Conservation (phyloP, 2,888 invertebrate genomes). For the Dysmachus trigonus region DNA sequence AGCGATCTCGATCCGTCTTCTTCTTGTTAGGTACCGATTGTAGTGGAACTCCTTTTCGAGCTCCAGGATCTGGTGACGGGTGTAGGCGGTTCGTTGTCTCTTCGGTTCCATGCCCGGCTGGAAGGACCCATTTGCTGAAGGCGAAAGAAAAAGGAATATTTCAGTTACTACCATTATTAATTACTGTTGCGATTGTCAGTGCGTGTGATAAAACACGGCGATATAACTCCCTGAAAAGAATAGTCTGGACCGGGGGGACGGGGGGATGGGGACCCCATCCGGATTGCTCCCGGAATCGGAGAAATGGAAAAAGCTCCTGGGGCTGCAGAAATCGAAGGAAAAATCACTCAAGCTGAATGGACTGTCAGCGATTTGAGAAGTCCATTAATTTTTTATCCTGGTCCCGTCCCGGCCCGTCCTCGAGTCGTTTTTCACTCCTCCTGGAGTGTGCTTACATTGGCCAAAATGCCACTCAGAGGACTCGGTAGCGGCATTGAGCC, state of each 20-base stretch:
- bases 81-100: conserved; percentile 95
- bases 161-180: conserved; percentile 56
- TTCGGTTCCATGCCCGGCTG: conserved; percentile 96
- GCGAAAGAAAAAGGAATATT: conserved; percentile 51
- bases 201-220: conserved; percentile 19
- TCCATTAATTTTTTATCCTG: conserved; percentile 52
- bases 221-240: not conserved
- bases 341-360: conserved; percentile 53
- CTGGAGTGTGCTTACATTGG: conserved; percentile 30
- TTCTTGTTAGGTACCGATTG: conserved; percentile 94
- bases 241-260: not conserved
- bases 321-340: conserved; percentile 51
- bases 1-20: conserved; percentile 96
- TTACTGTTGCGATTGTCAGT: conserved; percentile 18
- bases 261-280: not conserved
- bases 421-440: conserved; percentile 37
- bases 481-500: not conserved
- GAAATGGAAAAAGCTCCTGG: conserved; percentile 47
- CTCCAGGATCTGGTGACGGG: conserved; percentile 96
- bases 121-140: conserved; percentile 85
- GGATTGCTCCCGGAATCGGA: not conserved
- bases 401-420: not conserved
- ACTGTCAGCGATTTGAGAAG: conserved; percentile 54
- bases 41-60: conserved; percentile 98
- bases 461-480: not conserved